Evolutionary conservation across 2,888 invertebrate genomes (phyloP).

Genomic region (Flexamia atlantica): DNA sequence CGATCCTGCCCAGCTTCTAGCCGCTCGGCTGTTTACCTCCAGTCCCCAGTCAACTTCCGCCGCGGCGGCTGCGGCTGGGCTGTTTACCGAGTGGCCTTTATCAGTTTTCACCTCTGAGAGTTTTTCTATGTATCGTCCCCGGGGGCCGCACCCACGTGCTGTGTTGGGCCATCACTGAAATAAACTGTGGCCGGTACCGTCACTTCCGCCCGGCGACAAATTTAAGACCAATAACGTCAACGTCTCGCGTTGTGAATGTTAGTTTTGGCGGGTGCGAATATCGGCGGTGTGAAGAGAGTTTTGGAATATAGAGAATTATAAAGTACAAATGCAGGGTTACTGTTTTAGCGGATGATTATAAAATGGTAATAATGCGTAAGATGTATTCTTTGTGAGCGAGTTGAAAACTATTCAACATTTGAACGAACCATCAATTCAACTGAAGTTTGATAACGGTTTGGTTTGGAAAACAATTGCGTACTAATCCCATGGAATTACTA

Average conservation of each 20-base stretch:
- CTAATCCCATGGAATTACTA: too few species aligned
- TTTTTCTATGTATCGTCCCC: constrained; percentile 47
- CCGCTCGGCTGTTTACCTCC: constrained; percentile 44
- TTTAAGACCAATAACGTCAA: background rate
- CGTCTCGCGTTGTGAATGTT: background rate
- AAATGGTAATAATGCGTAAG: too few species aligned
- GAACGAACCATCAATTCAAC: too few species aligned
- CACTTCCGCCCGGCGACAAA: constrained; percentile 25
- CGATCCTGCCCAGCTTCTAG: too few species aligned
- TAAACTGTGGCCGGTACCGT: constrained; percentile 20
- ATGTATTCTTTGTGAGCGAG: too few species aligned
- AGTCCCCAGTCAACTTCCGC: background rate
- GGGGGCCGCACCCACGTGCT: constrained; percentile 11
- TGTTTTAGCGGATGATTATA: too few species aligned
- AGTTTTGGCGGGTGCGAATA: background rate
- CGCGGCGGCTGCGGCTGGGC: background rate
- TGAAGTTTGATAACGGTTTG: too few species aligned
- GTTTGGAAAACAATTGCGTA: too few species aligned
- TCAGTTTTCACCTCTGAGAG: constrained; percentile 43
- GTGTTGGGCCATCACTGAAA: constrained; percentile 3
- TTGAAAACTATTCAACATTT: too few species aligned
- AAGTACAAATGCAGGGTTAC: too few species aligned
- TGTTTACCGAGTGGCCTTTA: constrained; percentile 38
- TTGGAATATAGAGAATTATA: too few species aligned
- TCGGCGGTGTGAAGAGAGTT: background rate